Evolutionary conservation across 1,140 invertebrate species (phyloP), one percentile per base, ranked within the genome.

Genomic region (Chymomyza costata): DNA sequence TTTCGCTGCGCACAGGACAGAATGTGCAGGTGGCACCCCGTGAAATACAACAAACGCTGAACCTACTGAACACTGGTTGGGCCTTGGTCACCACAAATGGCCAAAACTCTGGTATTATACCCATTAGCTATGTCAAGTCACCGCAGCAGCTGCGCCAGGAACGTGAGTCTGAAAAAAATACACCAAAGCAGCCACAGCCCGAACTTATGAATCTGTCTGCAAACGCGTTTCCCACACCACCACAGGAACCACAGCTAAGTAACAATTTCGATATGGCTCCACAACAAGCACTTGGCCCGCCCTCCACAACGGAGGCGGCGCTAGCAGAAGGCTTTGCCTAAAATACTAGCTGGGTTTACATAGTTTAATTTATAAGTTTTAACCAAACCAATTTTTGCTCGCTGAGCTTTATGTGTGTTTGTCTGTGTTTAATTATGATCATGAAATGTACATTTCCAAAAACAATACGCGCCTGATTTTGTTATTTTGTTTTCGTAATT

Each of bases 11-110:
- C 58, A 88, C 89, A 25, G 94, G 94, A 46, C 93, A 97, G 74
- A 89, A 91, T 37, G 86, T 98, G 2, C 89, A 89, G 44, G 86
- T 98, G 15, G 95, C 96, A 1, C 96, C 96, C 0, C 91, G 92
- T 82, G 90, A 92, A 71, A 86, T 94, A 7, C 95, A 97, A 84
- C 92, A 93, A 57, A 89, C 89, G 51, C 83, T 86, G 48, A 37
- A 88, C 87, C 65, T 86, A 89, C 6, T 90, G 73, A 90, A 90
- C 64, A 89, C 91, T 1, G 93, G 93, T n/a, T 94, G 93, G 93
- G 89, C 90, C 3, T 88, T 90, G 85, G 93, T 91, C 0, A 89
- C 91, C 2, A 86, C 88, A 35, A 91, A 95, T 85, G 90, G 89
- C 32, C 88, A 90, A 47, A 90, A 87, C 19, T 88, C 90, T 1